Evolutionary conservation across 2,797 vertebrate genomes (phyloP).

Genomic region (Trachurus trachurus): DNA sequence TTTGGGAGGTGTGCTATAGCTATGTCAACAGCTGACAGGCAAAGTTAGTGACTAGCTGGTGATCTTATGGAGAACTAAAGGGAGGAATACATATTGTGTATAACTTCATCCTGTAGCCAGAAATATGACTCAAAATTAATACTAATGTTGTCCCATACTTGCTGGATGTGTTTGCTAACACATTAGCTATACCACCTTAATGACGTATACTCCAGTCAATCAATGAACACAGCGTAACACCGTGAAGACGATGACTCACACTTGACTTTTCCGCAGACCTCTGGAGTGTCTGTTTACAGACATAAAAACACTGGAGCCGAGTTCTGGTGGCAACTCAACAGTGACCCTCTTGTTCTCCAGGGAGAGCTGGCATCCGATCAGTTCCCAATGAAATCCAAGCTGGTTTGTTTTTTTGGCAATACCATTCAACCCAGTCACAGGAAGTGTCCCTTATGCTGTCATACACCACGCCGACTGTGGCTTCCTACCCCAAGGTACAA

Average conservation of each 20-base stretch:
- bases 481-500: not conserved
- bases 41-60: not conserved
- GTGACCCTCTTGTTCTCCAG: conserved; percentile 1
- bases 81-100: not conserved
- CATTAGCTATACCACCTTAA: not conserved
- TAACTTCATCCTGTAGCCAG: not conserved
- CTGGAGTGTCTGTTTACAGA: conserved; percentile 5
- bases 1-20: accelerated
- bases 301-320: conserved; percentile 4
- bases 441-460: conserved; percentile 26
- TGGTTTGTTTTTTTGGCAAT: conserved; percentile 28
- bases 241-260: not conserved
- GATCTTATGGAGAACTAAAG: not conserved
- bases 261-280: not conserved
- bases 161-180: not conserved
- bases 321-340: conserved; percentile 6
- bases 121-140: not conserved
- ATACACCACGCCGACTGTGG: not conserved
- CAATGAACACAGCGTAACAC: not conserved
- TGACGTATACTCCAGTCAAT: not conserved
- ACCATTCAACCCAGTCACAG: conserved; percentile 18
- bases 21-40: no score
- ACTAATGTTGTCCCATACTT: not conserved
- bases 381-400: not conserved
- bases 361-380: conserved; percentile 26